Evolutionary conservation across 2,113 vertebrate genomes (phyloP).

Genomic region (Heterocephalus glaber): DNA sequence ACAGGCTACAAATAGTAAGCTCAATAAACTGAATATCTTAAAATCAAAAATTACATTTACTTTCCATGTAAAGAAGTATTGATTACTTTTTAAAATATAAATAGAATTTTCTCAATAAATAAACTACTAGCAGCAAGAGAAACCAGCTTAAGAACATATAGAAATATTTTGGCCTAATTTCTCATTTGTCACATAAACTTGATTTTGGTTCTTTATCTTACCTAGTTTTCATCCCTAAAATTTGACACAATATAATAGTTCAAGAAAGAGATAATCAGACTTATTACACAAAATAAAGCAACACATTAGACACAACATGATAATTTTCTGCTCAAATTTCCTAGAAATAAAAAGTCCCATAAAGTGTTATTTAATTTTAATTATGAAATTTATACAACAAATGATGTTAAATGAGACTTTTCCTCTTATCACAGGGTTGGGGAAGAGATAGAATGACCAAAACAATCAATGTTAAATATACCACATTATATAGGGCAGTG

Average conservation of each 20-base stretch:
- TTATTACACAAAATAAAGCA: constrained; percentile 43
- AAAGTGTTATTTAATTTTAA: constrained; percentile 11
- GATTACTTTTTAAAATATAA: background rate
- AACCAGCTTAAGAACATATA: background rate
- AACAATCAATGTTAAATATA: background rate
- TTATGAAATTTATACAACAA: constrained; percentile 6
- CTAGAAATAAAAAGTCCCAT: background rate
- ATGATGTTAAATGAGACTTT: background rate
- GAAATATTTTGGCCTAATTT: background rate
- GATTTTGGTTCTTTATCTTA: constrained; percentile 15
- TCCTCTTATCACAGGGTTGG: background rate
- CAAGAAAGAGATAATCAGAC: background rate
- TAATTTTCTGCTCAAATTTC: constrained; percentile 34
- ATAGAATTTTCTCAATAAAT: background rate
- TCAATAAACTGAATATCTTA: background rate
- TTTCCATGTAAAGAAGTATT: background rate
- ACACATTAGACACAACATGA: constrained; percentile 16
- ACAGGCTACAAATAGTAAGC: background rate
- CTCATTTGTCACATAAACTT: background rate
- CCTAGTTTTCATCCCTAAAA: constrained; percentile 24
- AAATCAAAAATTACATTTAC: background rate
- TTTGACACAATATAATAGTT: background rate
- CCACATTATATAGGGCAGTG: background rate
- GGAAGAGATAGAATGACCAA: background rate
- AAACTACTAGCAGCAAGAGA: background rate